Base-by-base conservation (phyloP, 2,888 invertebrate genomes). In the Athripsodes cinereus region DNA sequence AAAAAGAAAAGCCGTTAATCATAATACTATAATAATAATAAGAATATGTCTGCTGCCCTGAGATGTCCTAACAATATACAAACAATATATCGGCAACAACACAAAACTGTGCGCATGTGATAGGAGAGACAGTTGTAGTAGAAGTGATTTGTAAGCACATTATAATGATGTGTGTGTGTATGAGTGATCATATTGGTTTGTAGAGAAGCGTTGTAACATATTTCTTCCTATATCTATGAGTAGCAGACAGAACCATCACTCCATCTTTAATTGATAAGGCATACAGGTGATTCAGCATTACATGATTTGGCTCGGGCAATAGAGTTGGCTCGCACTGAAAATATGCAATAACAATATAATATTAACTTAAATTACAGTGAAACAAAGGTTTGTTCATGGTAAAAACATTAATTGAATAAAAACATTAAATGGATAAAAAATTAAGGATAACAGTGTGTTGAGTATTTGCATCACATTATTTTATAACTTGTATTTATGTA, bases 211-310 rank as follows among this genome's bases (percentile, higher is more conserved):
- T 98, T 19, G 99, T 99, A 40, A 99, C 99, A 78, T 98, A 99
- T 82, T 99, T 99, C 82, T 98, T 98, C 65, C 97, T 86, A 74
- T 97, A 99, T 64, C 99, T 84, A 75, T 99, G 97, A 3, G 98
- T 99, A 13, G 98, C 97, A 69, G 96, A 97, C 31, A 99, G 80
- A 44, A 99, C 99, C 98, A 99, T 99, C 2, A 99, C 99, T 52
- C 99, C 99, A 75, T 99, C 99, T 79, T 98, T 98, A 69, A 99
- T 99, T 51, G 97, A 98, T 64, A 99, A 80, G n/a, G 99, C 99
- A 75, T 99, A 99, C 56, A 99, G 80, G 75, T 99, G 99, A 75
- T 99, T 99, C 69, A 99, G 80, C 99, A 99, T 99, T 22, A 99
- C 99, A 72, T 99, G 99, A 74, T 98, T 98, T 52, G 99, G 99